These are phyloP conservation scores for Epizoanthus illoricatus DNA, from an alignment of 92 coral and sea anemone species.

Conservation along the genomic window DNA sequence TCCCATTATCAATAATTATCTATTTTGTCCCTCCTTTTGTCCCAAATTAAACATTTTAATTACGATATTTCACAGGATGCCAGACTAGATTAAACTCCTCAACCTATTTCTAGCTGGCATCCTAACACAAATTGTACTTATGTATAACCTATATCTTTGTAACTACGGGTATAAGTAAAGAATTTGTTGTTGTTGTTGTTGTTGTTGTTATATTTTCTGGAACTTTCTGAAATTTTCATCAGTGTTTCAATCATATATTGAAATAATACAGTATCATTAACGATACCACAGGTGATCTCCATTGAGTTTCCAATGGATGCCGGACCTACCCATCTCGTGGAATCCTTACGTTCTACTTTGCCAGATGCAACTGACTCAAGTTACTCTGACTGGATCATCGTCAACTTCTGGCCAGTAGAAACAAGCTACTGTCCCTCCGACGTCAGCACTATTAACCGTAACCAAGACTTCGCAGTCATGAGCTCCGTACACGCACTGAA, in stretches of 20 bases:
- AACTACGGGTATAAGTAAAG: too few species aligned
- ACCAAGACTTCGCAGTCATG: constrained; percentile 43
- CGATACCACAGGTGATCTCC: constrained; percentile 21
- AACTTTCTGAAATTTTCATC: too few species aligned
- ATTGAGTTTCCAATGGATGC: constrained; percentile 28
- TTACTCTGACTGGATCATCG: constrained; percentile 39
- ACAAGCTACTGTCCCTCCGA: constrained; percentile 30
- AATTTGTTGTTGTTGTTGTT: too few species aligned
- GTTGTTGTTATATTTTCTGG: too few species aligned
- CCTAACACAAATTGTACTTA: too few species aligned
- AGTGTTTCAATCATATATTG: background rate
- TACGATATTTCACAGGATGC: too few species aligned
- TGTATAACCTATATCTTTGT: too few species aligned
- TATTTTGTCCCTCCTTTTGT: too few species aligned
- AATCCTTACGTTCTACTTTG: constrained; percentile 1
- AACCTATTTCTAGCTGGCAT: too few species aligned
- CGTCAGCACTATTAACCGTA: background rate
- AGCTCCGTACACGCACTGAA: constrained; percentile 25
- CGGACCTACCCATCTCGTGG: background rate
- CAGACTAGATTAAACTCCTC: too few species aligned
- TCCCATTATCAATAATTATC: too few species aligned
- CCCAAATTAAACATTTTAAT: too few species aligned
- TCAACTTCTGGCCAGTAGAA: constrained; percentile 66
- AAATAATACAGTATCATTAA: background rate
- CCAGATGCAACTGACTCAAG: background rate